Base-by-base conservation (phyloP, 2,797 vertebrate species). In the Gallinago stenura region DNA sequence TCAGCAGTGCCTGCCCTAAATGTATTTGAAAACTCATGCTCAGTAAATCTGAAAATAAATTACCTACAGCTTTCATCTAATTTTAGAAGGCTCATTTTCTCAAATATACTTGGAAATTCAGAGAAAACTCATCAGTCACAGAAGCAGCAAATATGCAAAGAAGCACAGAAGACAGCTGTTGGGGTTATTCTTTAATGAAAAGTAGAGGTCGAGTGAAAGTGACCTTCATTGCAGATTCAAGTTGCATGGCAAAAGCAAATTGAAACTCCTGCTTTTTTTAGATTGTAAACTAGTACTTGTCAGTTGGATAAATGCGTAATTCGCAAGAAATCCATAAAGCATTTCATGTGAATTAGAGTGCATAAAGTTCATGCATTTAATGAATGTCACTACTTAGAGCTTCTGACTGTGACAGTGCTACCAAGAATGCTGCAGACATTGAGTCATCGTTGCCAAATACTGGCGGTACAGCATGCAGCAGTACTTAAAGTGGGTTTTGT, bases 181-280 rank as follows among this genome's bases (percentile, higher is more conserved):
- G 61, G 65, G 28, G 20, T 85, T 75, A 7, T 81, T 90, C 33
- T 60, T 75, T 16, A 71, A 50, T 64, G 58, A 83, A 26, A 77
- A 71, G 46, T 19, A 46, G 79, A 86, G 57, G 30, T 39, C 1
- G 6, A 76, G 70, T 37, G 19, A 50, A 71, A 57, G 46, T 66
- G 35, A 69, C 73, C 41, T 64, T 78, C 30, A 4, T 9, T 80
- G 33, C 45, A 61, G 5, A 5, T 57, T 15, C 33, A 65, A 16
- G 14, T 43, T 54, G 24, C 2, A 5, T 76, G 54, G 76, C 54
- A 79, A 78, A 86, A 82, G 24, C 53, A 60, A 13, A 35, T 30
- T 37, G 57, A 25, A 83, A 88, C 30, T 46, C 0, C 0, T 10
- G 1, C 4, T 61, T 39, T 8, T 17, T 22, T 19, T 20, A 28